A percentile compares a stretch with the other conserved stretches of the same genome.
phyloP scores from a whole-genome alignment of 2,888 invertebrate species.

The Artemia sinica region DNA sequence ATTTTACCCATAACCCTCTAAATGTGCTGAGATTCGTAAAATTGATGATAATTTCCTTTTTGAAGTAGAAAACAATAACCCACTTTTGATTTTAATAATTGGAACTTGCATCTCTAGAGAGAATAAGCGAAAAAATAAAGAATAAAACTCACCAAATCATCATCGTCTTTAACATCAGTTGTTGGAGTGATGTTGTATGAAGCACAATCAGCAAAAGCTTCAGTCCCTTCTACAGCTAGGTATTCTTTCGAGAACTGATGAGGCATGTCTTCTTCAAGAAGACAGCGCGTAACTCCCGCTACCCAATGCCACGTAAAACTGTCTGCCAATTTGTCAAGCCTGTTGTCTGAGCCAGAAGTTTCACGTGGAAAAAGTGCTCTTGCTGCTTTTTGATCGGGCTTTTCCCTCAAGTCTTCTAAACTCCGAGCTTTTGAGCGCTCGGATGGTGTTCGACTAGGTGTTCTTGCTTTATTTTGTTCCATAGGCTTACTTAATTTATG shows the following conservation, averaged over 20 bases:
- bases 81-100: no score
- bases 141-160: no score
- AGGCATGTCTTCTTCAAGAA: slow-evolving; percentile 7
- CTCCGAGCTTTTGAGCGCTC: slow-evolving; percentile 36
- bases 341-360: slow-evolving; percentile 23
- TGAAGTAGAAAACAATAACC: no score
- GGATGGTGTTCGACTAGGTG: slow-evolving; percentile 24
- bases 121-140: no score
- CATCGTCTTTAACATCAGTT: no score
- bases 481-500: background rate
- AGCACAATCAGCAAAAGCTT: no score
- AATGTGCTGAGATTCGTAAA: no score
- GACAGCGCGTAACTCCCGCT: background rate
- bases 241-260: slow-evolving; percentile 12
- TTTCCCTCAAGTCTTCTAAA: slow-evolving; percentile 42
- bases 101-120: no score
- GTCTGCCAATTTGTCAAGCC: slow-evolving; percentile 15
- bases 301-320: slow-evolving; percentile 13
- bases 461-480: slow-evolving; percentile 5
- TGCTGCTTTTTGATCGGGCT: slow-evolving; percentile 20
- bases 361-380: slow-evolving; percentile 24
- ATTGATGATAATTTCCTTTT: no score
- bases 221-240: background rate
- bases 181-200: no score
- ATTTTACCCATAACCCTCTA: no score